Evolutionary conservation across 2,113 vertebrate species (phyloP).

Genomic region (Furnarius figulus): DNA sequence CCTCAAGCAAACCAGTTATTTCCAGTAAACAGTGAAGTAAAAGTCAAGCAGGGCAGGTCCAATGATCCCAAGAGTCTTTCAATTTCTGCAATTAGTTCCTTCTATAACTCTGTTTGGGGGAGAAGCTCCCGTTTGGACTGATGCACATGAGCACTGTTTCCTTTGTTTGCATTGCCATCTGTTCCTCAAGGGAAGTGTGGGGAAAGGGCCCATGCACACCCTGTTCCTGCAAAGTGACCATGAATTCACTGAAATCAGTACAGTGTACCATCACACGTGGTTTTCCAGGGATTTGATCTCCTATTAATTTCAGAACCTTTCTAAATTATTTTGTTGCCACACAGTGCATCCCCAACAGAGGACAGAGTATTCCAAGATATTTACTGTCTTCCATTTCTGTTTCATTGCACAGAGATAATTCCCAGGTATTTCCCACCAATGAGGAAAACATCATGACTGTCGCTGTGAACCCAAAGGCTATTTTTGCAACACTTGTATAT

Average conservation of each 20-base stretch:
- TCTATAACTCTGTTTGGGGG: not conserved
- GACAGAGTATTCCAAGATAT: not conserved
- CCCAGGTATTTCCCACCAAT: not conserved
- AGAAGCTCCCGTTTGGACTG: not conserved
- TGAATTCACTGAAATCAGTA: not conserved
- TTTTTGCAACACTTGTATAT: not conserved
- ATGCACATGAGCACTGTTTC: not conserved
- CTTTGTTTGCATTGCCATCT: not conserved
- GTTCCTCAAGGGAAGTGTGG: not conserved
- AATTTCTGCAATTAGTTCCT: not conserved
- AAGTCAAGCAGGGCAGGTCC: not conserved
- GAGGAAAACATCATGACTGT: not conserved
- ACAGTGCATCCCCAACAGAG: not conserved
- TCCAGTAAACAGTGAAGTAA: not conserved
- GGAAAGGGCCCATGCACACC: not conserved
- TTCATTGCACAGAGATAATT: not conserved
- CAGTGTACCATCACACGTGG: rapidly evolving
- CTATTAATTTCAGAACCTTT: not conserved
- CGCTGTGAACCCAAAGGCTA: not conserved
- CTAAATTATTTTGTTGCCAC: not conserved
- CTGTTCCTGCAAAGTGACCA: not conserved
- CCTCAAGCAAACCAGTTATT: not conserved
- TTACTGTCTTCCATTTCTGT: not conserved
- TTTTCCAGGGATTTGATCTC: not conserved
- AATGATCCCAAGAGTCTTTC: not conserved